phyloP scores from a whole-genome alignment of 2,888 invertebrate genomes.

The Zootermopsis nevadensis region DNA sequence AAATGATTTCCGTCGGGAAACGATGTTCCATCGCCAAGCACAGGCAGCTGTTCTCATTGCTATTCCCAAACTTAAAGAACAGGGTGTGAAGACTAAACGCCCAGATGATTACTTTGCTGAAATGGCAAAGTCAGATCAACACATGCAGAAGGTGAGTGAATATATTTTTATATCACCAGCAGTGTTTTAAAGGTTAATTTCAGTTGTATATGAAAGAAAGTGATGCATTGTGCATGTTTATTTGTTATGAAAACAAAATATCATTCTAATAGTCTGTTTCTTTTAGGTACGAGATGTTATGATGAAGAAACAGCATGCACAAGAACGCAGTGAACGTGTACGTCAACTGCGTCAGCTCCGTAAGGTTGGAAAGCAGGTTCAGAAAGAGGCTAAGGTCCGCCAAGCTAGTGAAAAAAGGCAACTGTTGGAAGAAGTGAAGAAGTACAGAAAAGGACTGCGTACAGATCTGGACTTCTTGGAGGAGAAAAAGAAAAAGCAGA shows the following conservation, averaged over 20 bases:
- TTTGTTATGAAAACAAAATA: too few relatives aligned
- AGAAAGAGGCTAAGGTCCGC: constrained; percentile 84
- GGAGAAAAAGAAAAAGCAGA: constrained; percentile 65
- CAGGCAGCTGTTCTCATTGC: constrained; percentile 88
- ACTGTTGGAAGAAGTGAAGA: constrained; percentile 92
- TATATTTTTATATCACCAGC: background rate
- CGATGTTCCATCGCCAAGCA: constrained; percentile 86
- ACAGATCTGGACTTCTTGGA: constrained; percentile 85
- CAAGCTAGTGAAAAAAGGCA: constrained; percentile 92
- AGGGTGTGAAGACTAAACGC: constrained; percentile 82
- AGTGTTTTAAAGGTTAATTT: background rate
- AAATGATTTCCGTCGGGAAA: constrained; percentile 94
- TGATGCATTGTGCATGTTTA: too few relatives aligned
- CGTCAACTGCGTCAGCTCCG: constrained; percentile 89
- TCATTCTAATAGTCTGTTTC: background rate
- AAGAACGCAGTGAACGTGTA: constrained; percentile 90
- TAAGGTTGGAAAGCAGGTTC: constrained; percentile 92
- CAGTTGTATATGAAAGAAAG: too few relatives aligned
- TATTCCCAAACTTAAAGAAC: constrained; percentile 78
- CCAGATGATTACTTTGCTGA: constrained; percentile 99
- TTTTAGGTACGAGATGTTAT: constrained; percentile 79
- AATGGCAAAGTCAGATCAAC: constrained; percentile 97
- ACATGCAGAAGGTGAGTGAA: constrained; percentile 87
- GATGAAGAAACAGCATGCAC: constrained; percentile 84
- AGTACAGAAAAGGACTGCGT: constrained; percentile 87